Base-by-base conservation (phyloP, 2,888 invertebrate species). In the Antheraea assamensis region DNA sequence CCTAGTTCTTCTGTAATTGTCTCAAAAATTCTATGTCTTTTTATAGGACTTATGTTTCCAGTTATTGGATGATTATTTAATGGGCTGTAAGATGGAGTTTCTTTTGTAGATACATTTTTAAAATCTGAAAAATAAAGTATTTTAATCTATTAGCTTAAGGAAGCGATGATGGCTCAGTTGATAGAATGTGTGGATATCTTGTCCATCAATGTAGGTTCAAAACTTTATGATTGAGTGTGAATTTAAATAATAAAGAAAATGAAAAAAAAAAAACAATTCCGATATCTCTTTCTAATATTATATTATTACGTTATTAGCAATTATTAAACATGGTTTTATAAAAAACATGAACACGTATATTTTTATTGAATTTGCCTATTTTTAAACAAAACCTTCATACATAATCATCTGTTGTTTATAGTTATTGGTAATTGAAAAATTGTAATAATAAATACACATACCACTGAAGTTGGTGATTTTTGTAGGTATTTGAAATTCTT, bases 1-100 rank as follows among this genome's bases (percentile, higher is more conserved):
- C 94, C 94, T 78, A 94, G 91, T 76, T 90, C 87, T 77, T 89
- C 87, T 72, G 80, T 81, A 2, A 94, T 83, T 61, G 86, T 90
- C 77, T 87, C 77, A 71, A 88, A 82, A 49, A 94, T 91, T 76
- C 87, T 87, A 74, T 88, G 80, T 72, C 82, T 87, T 81, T 89
- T 93, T 73, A 73, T 82, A 49, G 81, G 74, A 75, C 85, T 88
- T 58, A 90, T 77, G 24, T 77, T 80, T 70, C 75, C 77, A 58
- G 81, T 80, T 72, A 79, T 78, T 47, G 87, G 83, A 74, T 83
- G 81, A 68, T 76, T 83, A 72, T 79, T 84, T 17, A 80, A 73
- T 55, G 55, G 35, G 15, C 58, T 71, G 35, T 68, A 35, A 68
- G 35, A 4, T 68, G 68, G n/a, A n/a, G 68, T 68, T 21, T 68